phyloP scores from a whole-genome alignment of 2,113 vertebrate species.

The Cyphomyrus plagiostoma region DNA sequence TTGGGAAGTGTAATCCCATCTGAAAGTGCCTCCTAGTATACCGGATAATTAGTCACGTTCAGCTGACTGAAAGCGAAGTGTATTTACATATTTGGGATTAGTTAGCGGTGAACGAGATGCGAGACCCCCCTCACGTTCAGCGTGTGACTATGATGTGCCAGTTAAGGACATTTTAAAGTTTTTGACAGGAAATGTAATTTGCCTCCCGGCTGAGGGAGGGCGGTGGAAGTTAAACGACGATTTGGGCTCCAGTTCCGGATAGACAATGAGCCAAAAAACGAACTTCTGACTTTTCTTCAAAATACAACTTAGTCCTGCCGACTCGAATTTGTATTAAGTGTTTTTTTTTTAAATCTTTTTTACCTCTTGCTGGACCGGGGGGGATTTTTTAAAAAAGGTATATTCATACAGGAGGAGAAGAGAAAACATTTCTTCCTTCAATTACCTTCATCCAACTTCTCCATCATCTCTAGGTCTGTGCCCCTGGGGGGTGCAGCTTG shows the following conservation, averaged over 20 bases:
- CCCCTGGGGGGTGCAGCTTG: slow-evolving; percentile 54
- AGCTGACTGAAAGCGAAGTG: slow-evolving; percentile 65
- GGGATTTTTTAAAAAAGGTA: slow-evolving; percentile 6
- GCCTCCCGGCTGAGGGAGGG: neutral
- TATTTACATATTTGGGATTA: slow-evolving; percentile 67
- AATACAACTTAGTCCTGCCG: slow-evolving; percentile 33
- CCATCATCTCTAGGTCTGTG: slow-evolving; percentile 53
- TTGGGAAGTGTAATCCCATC: slow-evolving; percentile 66
- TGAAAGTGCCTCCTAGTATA: slow-evolving; percentile 69
- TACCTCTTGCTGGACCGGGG: slow-evolving; percentile 12
- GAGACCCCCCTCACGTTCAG: slow-evolving; percentile 27
- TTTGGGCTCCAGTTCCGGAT: neutral
- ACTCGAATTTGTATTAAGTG: slow-evolving; percentile 46
- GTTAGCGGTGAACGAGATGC: slow-evolving; percentile 45
- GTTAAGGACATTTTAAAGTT: neutral
- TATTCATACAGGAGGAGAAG: neutral
- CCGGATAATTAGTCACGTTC: slow-evolving; percentile 75
- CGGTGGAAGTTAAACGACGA: neutral
- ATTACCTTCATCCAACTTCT: slow-evolving; percentile 59
- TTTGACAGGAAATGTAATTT: neutral
- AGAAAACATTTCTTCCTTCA: slow-evolving; percentile 65
- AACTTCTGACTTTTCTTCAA: neutral
- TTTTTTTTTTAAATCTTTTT: slow-evolving; percentile 19
- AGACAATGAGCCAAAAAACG: neutral
- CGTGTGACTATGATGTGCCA: neutral